These are phyloP conservation scores for Caenorhabditis inopinata DNA, from an alignment of 1,140 invertebrate genomes.

Conservation along the genomic window DNA sequence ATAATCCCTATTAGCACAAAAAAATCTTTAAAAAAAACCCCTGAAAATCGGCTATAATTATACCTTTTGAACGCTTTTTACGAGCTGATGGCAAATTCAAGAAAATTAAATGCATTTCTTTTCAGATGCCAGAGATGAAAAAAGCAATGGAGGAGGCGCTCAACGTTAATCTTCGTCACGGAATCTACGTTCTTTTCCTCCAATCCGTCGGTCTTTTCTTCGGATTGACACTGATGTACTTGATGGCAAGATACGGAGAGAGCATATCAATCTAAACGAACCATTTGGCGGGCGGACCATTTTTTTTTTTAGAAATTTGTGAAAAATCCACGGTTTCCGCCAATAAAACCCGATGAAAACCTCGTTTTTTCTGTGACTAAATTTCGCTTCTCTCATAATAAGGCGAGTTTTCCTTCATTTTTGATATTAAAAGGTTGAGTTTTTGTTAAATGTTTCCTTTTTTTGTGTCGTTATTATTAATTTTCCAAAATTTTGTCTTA, in stretches of 20 bases:
- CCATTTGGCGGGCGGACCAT: too few species aligned
- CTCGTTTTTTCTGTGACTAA: not conserved
- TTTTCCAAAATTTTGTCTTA: too few species aligned
- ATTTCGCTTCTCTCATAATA: not conserved
- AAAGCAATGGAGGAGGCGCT: conserved; percentile 65
- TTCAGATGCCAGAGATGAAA: conserved; percentile 66
- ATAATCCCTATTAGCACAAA: too few species aligned
- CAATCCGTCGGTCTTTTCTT: conserved; percentile 46
- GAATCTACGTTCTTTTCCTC: conserved; percentile 60
- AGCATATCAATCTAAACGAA: conserved; percentile 47
- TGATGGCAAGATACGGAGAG: conserved; percentile 60
- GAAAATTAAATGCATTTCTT: not conserved
- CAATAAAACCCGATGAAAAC: not conserved
- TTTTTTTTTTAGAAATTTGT: not conserved
- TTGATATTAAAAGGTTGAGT: not conserved
- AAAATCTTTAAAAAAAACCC: too few species aligned
- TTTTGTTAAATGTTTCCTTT: not conserved
- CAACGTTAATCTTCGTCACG: conserved; percentile 55
- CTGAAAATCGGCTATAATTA: too few species aligned
- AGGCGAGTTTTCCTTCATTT: not conserved
- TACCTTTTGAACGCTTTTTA: too few species aligned
- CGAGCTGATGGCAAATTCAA: too few species aligned
- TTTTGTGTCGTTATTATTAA: not conserved
- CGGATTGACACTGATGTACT: conserved; percentile 54
- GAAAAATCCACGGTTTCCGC: not conserved